phyloP scores from a whole-genome alignment of 2,113 vertebrate species.

The Cinclus cinclus region DNA sequence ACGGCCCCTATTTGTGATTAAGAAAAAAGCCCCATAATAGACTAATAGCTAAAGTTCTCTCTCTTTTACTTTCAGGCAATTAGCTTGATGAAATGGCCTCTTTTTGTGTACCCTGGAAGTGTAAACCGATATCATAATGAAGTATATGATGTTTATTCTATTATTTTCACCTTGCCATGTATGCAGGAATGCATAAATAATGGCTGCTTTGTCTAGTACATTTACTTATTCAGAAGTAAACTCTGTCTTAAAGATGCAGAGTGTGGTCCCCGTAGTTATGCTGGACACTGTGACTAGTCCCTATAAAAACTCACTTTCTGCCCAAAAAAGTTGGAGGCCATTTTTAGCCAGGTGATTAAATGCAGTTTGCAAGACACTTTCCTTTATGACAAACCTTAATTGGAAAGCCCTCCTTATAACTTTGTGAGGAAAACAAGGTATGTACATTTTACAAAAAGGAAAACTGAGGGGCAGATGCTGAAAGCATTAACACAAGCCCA shows the following conservation, averaged over 20 bases:
- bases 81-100: slow-evolving; percentile 97
- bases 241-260: slow-evolving; percentile 75
- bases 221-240: slow-evolving; percentile 75
- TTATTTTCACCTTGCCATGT: slow-evolving; percentile 89
- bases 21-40: slow-evolving; percentile 96
- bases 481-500: neutral
- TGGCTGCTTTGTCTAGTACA: slow-evolving; percentile 72
- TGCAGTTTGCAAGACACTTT: neutral
- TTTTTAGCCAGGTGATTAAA: slow-evolving; percentile 13
- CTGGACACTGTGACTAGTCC: neutral
- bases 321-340: neutral
- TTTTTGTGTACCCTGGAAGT: slow-evolving; percentile 86
- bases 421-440: neutral
- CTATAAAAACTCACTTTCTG: neutral
- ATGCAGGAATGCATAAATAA: slow-evolving; percentile 77
- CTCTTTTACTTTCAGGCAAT: slow-evolving; percentile 97
- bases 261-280: slow-evolving; percentile 14
- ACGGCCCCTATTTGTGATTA: slow-evolving; percentile 98
- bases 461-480: neutral
- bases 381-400: neutral
- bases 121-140: slow-evolving; percentile 94
- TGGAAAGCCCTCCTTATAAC: slow-evolving; percentile 1
- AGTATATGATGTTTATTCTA: slow-evolving; percentile 88
- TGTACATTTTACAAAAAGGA: neutral
- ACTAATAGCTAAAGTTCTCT: slow-evolving; percentile 96